phyloP scores from a whole-genome alignment of 92 coral and sea anemone species.

The Pocillopora meandrina region DNA sequence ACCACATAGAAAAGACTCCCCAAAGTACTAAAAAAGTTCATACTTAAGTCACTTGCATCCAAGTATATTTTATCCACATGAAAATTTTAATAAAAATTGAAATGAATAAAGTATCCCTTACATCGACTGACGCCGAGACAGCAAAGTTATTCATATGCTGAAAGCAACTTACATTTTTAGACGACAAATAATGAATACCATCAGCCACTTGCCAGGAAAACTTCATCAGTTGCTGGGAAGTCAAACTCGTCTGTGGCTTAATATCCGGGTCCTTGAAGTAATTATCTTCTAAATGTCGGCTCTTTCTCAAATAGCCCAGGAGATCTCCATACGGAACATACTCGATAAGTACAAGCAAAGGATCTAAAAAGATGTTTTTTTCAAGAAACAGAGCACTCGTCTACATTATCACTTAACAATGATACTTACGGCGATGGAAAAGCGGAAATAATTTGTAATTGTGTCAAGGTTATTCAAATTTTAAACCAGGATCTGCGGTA shows the following conservation, averaged over 20 bases:
- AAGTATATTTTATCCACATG: too few relatives aligned
- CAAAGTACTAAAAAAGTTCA: too few relatives aligned
- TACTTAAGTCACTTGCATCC: too few relatives aligned
- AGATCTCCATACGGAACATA: slow-evolving; percentile 76
- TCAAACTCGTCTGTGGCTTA: slow-evolving; percentile 50
- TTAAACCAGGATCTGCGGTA: too few relatives aligned
- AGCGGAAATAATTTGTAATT: background rate
- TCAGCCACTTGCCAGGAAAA: slow-evolving; percentile 76
- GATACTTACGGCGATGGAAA: background rate
- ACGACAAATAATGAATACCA: slow-evolving; percentile 58
- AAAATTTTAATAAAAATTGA: too few relatives aligned
- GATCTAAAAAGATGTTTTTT: slow-evolving; percentile 2
- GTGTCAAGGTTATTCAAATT: too few relatives aligned
- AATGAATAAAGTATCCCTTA: too few relatives aligned
- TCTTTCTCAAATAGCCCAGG: slow-evolving; percentile 70
- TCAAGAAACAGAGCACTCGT: background rate
- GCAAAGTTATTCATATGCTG: background rate
- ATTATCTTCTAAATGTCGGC: slow-evolving; percentile 69
- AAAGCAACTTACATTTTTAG: slow-evolving; percentile 4
- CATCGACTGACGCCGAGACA: too few relatives aligned
- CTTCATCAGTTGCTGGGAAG: slow-evolving; percentile 60
- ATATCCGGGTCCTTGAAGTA: slow-evolving; percentile 73
- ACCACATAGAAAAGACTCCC: too few relatives aligned
- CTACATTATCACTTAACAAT: too few relatives aligned
- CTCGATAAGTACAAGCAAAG: slow-evolving; percentile 62